Base-by-base conservation (phyloP, 2,797 vertebrate species). In the Potorous gilbertii region DNA sequence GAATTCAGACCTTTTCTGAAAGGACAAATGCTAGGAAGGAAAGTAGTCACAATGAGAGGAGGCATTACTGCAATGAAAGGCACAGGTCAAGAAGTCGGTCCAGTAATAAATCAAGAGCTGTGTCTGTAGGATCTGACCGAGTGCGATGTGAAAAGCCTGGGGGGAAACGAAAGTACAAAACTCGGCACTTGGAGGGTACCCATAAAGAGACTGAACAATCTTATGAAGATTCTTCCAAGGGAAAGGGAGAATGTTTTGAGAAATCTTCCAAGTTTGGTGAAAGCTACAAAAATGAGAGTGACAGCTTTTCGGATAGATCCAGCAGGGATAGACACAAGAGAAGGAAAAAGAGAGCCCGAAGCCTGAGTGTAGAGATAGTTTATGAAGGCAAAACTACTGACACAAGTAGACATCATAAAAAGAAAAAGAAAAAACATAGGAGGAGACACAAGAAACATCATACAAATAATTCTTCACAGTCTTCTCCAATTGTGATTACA, bases 141-240 rank as follows among this genome's bases (percentile, higher is more conserved):
- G 95, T 56, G 3, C 98, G 98, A 95, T 98, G 92, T 9, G 99
- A 99, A 94, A 99, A 99, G 54, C 99, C 99, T 0, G 98, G 99
- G n/a, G 99, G 99, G 14, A 99, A 99, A 97, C 99, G 99, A 92
- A 99, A 99, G 97, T 99, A 99, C 95, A 99, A 99, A 98, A 99
- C 99, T 27, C 99, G 99, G 29, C 99, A 99, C 98, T 97, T 99
- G 96, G 99, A 99, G 96, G 98, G 98, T 18, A n/a, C 98, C 0
- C 98, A 97, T 0, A 97, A 96, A 87, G 95, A 93, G 24, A 95
- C 96, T 52, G 97, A 94, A 28, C 96, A 98, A 0, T 57, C 95
- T 8, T 94, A 91, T 54, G 95, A 97, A 6, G 96, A 96, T 93
- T 93, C 96, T 91, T 97, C 95, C 74, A 94, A 97, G 94, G 97